Percentiles rank a stretch among this genome's conserved stretches.
These are phyloP conservation scores for Pantherophis alleghaniensis DNA, from an alignment of 2,797 vertebrate genomes.

Conservation along the genomic window DNA sequence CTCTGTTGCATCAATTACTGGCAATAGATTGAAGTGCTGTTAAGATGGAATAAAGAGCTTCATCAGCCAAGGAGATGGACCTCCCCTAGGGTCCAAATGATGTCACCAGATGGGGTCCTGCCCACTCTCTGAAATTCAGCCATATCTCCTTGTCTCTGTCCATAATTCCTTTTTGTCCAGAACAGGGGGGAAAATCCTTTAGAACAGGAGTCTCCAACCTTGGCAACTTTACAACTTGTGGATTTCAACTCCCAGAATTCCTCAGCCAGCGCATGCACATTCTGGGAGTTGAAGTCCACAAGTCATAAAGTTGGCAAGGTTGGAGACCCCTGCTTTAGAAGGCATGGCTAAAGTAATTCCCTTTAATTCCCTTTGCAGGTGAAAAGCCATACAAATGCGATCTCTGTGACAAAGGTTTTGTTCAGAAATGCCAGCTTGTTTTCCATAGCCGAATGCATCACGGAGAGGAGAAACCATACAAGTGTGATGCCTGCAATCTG, in stretches of 20 bases:
- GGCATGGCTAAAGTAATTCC: constrained; percentile 27
- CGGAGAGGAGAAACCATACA: constrained; percentile 96
- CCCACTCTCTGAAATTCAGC: neutral
- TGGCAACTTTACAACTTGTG: too few species aligned
- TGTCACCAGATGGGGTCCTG: neutral
- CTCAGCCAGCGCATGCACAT: too few species aligned
- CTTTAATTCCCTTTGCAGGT: constrained; percentile 71
- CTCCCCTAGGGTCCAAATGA: neutral
- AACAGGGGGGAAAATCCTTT: neutral
- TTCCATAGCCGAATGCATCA: constrained; percentile 98
- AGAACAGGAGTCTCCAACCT: too few species aligned
- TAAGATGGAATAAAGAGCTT: neutral
- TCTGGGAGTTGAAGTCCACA: too few species aligned
- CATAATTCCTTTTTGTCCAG: neutral
- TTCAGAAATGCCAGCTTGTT: constrained; percentile 97
- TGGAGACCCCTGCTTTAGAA: neutral
- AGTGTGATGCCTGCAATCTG: constrained; percentile 93
- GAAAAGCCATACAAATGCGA: constrained; percentile 94
- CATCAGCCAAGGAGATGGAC: neutral
- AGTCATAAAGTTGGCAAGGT: too few species aligned
- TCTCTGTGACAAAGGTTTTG: constrained; percentile 92
- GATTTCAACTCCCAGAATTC: too few species aligned
- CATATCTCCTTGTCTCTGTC: neutral
- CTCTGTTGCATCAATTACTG: neutral
- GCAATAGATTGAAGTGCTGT: neutral